phyloP scores from a whole-genome alignment of 2,888 invertebrate genomes.

The Spisula solida region DNA sequence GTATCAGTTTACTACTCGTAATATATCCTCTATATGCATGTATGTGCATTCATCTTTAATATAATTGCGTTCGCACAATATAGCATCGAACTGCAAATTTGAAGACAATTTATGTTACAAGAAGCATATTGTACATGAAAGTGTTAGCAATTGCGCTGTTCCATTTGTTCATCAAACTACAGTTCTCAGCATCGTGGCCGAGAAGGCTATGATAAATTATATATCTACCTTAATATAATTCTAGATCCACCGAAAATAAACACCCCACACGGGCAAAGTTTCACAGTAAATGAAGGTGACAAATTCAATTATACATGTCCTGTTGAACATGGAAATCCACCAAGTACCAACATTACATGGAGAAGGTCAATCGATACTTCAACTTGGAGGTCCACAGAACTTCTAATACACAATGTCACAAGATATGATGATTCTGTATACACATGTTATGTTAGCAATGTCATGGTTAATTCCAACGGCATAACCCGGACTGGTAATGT shows the following conservation, averaged over 20 bases:
- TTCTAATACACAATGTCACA: neutral
- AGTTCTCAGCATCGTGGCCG: neutral
- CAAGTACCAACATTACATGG: neutral
- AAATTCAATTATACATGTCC: neutral
- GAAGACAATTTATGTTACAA: no score
- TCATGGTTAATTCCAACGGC: neutral
- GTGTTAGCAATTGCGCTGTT: no score
- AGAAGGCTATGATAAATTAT: neutral
- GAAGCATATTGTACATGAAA: no score
- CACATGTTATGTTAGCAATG: neutral
- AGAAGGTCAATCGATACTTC: neutral
- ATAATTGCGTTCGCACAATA: no score
- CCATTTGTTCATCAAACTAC: no score
- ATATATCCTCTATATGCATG: no score
- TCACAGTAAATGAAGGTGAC: neutral
- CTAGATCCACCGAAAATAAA: neutral
- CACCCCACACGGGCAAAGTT: neutral
- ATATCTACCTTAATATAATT: neutral
- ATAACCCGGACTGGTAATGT: neutral
- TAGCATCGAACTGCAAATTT: no score
- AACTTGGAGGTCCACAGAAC: neutral
- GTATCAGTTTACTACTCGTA: no score
- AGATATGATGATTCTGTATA: neutral
- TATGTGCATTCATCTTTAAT: no score
- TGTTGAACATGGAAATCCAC: neutral